Base-by-base conservation (phyloP, 1,140 invertebrate species). In the Sarcophaga peregrina region DNA sequence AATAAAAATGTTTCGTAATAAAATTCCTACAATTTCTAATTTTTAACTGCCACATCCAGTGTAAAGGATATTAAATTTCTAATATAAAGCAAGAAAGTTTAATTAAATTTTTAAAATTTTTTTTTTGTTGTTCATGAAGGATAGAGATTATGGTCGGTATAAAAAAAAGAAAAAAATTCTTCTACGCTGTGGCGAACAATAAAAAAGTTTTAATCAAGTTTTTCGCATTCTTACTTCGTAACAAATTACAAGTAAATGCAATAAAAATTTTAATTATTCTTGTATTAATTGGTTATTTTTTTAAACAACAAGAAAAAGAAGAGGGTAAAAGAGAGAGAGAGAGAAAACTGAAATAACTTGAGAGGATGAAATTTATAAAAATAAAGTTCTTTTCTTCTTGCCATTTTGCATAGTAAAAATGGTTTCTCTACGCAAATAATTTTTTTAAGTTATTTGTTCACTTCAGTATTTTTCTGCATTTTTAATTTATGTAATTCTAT, bases 211-310 rank as follows among this genome's bases (percentile, higher is more conserved):
- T 68, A 68, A 25, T 68, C 17, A 17, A 20, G n/a, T 68, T 20
- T 68, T 68, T 68, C 17, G 62, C 17, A 20, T 68, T 68, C 25
- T 37, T 37, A 37, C 25, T 37, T 68, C 10, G 54, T 58, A 58
- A 58, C 62, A 20, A 68, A 68, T 68, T 25, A 68, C 62, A 68
- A 68, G 17, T 68, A 20, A 8, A 17, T n/a, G 62, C 9, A 68
- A 68, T 68, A 68, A 68, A 68, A 68, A 68, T 25, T 20, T 68
- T 68, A 68, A 68, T 68, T 68, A 68, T 25, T 68, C 17, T 68
- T 20, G 20, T 68, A 68, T 20, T 68, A 68, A 68, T 68, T 68
- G 62, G 62, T 68, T 20, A 68, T 68, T 68, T 68, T 68, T n/a
- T 25, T 25, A 68, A 11, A 58, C 15, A 58, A 58, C 7, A 13